Evolutionary conservation across 2,888 invertebrate species (phyloP).

Genomic region (Mayetiola destructor): DNA sequence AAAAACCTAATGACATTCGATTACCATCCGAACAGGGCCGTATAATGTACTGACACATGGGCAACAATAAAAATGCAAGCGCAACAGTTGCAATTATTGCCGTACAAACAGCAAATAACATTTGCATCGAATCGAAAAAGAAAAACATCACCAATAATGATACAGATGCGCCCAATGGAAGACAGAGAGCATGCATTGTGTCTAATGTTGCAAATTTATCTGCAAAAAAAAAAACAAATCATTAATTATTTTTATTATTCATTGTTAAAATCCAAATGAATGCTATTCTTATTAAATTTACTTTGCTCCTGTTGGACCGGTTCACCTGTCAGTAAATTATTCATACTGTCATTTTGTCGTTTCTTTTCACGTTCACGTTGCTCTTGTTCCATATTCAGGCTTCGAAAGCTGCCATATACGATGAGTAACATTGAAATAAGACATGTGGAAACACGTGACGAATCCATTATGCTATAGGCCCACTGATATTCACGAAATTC

Average conservation of each 20-base stretch:
- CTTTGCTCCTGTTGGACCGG: conserved; percentile 37
- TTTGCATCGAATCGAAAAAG: conserved; percentile 98
- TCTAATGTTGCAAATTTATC: conserved; percentile 82
- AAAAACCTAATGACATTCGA: conserved; percentile 77
- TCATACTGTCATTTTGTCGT: conserved; percentile 45
- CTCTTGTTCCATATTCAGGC: conserved; percentile 90
- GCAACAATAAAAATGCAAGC: conserved; percentile 85
- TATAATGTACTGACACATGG: conserved; percentile 93
- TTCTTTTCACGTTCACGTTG: conserved; percentile 69
- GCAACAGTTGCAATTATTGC: conserved; percentile 96
- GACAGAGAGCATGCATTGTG: conserved; percentile 92
- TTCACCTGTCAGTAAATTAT: conserved; percentile 34
- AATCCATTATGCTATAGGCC: conserved; percentile 95
- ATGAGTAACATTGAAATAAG: conserved; percentile 93
- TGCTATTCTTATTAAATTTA: too few relatives aligned
- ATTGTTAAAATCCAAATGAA: conserved; percentile 13
- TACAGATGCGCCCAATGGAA: conserved; percentile 89
- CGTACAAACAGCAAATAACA: conserved; percentile 88
- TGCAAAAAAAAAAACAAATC: conserved; percentile 20
- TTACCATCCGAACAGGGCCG: conserved; percentile 70
- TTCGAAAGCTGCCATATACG: conserved; percentile 94
- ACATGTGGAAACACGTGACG: conserved; percentile 91
- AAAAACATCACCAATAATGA: conserved; percentile 96
- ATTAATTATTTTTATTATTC: conserved; percentile 16
- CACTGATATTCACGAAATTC: conserved; percentile 56